These are phyloP conservation scores for Parapsyche elsis DNA, from an alignment of 1,140 invertebrate species.

Conservation along the genomic window DNA sequence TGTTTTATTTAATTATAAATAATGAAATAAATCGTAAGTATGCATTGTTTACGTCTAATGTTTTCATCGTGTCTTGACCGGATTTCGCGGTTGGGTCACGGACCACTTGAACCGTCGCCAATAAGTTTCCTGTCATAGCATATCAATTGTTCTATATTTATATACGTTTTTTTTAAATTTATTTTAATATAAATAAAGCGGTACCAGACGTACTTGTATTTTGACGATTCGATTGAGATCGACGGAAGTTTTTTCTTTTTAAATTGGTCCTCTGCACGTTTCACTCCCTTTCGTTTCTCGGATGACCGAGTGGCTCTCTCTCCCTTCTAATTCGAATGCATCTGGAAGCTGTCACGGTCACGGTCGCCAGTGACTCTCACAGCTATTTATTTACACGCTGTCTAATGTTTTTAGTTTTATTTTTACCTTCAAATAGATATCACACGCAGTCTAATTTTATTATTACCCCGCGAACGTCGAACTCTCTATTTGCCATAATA, in stretches of 20 bases:
- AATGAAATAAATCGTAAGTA: not conserved
- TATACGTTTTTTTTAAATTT: not conserved
- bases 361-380: conserved; percentile 35
- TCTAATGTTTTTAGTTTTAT: too few relatives aligned
- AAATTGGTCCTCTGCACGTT: not conserved
- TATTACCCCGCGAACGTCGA: too few relatives aligned
- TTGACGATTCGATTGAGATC: too few relatives aligned
- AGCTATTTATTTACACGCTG: too few relatives aligned
- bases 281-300: not conserved
- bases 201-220: not conserved
- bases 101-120: not conserved
- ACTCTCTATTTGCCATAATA: too few relatives aligned
- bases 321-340: conserved; percentile 30
- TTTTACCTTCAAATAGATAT: too few relatives aligned
- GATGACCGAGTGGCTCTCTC: conserved; percentile 3
- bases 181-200: not conserved
- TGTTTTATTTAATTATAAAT: too few relatives aligned
- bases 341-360: conserved; percentile 54
- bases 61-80: not conserved
- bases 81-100: conserved; percentile 17
- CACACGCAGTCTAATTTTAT: too few relatives aligned
- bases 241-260: not conserved
- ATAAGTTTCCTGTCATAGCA: not conserved
- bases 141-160: not conserved
- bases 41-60: not conserved